Percentiles rank a stretch among this genome's conserved stretches.
These are phyloP conservation scores for Tipula confusa DNA, from an alignment of 2,888 invertebrate species.

Conservation along the genomic window DNA sequence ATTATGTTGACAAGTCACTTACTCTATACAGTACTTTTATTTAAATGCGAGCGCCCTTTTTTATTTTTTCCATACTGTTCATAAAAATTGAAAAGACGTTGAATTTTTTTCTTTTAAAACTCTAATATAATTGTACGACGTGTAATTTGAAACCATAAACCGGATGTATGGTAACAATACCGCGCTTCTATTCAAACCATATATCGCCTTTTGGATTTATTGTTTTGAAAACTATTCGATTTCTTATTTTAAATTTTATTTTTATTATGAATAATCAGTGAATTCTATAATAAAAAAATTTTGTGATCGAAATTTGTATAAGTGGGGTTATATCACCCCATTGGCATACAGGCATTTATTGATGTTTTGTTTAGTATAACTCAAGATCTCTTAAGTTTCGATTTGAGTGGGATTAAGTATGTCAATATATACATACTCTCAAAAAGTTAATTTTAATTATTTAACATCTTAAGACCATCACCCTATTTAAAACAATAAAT, in stretches of 20 bases:
- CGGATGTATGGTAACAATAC: not conserved
- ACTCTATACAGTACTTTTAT: not conserved
- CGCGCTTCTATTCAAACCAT: not conserved
- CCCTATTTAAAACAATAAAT: not conserved
- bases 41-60: slow-evolving; percentile 1
- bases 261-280: not conserved
- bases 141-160: not conserved
- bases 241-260: no score
- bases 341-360: not conserved
- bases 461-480: not conserved
- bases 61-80: not conserved
- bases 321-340: no score
- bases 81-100: not conserved
- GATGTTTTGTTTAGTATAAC: not conserved
- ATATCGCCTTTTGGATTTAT: not conserved
- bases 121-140: not conserved
- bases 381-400: not conserved
- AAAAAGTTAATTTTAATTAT: not conserved
- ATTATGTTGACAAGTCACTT: not conserved
- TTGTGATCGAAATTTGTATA: not conserved
- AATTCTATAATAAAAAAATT: no score
- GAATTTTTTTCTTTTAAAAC: not conserved
- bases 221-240: not conserved
- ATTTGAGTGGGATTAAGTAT: not conserved
- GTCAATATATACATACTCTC: not conserved